Base-by-base conservation (phyloP, 2,113 vertebrate species). In the Oreamnos americanus region DNA sequence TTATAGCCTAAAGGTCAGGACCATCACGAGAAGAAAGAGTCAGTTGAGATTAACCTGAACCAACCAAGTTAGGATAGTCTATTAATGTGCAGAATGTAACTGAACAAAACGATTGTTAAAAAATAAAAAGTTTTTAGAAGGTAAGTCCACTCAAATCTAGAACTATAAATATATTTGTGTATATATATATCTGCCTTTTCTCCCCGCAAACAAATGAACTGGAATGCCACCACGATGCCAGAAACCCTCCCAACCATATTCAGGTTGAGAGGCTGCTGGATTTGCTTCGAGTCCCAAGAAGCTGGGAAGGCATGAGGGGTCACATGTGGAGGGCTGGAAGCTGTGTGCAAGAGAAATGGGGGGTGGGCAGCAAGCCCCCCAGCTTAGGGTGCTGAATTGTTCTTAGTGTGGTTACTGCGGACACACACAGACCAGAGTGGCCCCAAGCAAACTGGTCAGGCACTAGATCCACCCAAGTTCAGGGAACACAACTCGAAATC, bases 1-100 rank as follows among this genome's bases (percentile, higher is more conserved):
- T 15, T 7, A 36, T 0, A 30, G 28, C 39, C 49, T 14, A n/a
- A 36, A 15, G 0, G 4, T 5, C 1, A 2, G 25, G 1, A 1
- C 25, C 25, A 10, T 14, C 7, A 8, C 0, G 1, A 33, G 12
- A 51, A 58, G 30, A 36, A 26, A 79, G 7, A 57, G 25, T 36
- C 7, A 23, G 53, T 47, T n/a, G 8, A 43, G 62, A 49, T n/a
- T 47, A 43, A 30, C 36, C 12, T 15, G 9, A 81, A 53, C 62
- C 53, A 16, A 6, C 15, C 1, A 60, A 7, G 30, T 55, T 60
- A 86, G n/a, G 53, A 49, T 28, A 2, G 33, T 8, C 71, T 17
- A 4, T 3, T 14, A 13, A 71, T 49, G 4, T 26, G 19, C 6
- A 83, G 36, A 71, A 36, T 3, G 3, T 33, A 51, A 64, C 21